Conservation (phyloP, 2,888 invertebrate genomes). For the Phortica magna region DNA sequence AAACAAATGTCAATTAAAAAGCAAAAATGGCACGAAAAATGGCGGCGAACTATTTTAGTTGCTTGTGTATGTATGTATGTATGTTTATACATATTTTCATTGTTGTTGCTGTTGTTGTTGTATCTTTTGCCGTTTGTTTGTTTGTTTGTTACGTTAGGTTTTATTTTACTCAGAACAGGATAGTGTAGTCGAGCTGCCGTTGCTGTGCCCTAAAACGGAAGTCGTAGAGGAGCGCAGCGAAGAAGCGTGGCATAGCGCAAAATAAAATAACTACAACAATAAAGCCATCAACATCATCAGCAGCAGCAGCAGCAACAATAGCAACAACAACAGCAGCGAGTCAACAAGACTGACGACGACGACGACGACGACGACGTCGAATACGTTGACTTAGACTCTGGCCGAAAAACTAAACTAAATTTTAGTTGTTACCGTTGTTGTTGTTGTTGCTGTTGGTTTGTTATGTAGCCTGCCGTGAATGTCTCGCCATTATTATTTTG, state of each 20-base stretch:
- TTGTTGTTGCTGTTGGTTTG: conserved; percentile 23
- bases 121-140: background rate
- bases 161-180: background rate
- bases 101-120: background rate
- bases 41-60: conserved; percentile 45
- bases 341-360: background rate
- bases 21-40: conserved; percentile 69
- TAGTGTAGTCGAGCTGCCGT: background rate
- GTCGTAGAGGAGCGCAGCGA: background rate
- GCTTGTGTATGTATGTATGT: background rate
- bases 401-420: conserved; percentile 1
- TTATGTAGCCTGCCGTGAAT: conserved; percentile 35
- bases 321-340: background rate
- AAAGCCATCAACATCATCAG: conserved; percentile 23
- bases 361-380: background rate
- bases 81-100: background rate
- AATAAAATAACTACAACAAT: conserved; percentile 21
- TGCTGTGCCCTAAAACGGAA: background rate
- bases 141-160: background rate
- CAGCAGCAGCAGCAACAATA: background rate
- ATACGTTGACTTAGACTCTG: conserved; percentile 24
- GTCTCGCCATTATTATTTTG: conserved; percentile 45
- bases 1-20: conserved; percentile 72
- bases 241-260: background rate
- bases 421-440: conserved; percentile 25